Evolutionary conservation across 2,888 invertebrate genomes (phyloP), one percentile per base, ranked within the genome.

Genomic region (Neria commutata): DNA sequence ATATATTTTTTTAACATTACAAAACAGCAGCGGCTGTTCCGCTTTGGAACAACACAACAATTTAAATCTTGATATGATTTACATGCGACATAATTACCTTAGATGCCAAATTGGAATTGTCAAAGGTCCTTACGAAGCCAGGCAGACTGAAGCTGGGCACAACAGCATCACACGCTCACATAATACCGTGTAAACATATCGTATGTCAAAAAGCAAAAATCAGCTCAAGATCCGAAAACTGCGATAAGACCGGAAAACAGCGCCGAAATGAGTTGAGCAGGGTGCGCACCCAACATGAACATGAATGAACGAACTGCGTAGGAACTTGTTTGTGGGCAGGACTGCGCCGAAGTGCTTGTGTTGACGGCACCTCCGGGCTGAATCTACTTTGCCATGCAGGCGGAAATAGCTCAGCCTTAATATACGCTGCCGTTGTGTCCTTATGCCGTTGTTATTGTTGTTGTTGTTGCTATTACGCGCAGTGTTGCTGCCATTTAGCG

Each of bases 61-160:
- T 42, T 42, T 42, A 42, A 60, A 70, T 70, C 70, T 64, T 61
- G 73, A 73, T 73, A 73, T 60, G 68, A 67, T 69, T 70, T 70
- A 68, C 71, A 69, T 73, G 75, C 68, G 68, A 71, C 68, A 72
- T 77, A 77, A 77, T 77, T 78, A 70, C 73, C 65, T 58, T 67
- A 67, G 76, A 70, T 70, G 70, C 64, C 64, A 67, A 68, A 70
- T 62, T 37, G 54, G n/a, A 46, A 23, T 59, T 56, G 65, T 62
- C 60, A 58, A 67, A 65, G 65, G 61, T 61, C 52, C 26, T 33
- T 33, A 11, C 29, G 17, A n/a, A n/a, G n/a, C n/a, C n/a, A n/a
- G n/a, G n/a, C n/a, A n/a, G n/a, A n/a, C n/a, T n/a, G n/a, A n/a
- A n/a, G n/a, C n/a, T 26, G 14, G 25, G 25, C 24, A n/a, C 19